These are phyloP conservation scores for Metridium senile DNA, from an alignment of 92 coral and sea anemone genomes.

Conservation along the genomic window DNA sequence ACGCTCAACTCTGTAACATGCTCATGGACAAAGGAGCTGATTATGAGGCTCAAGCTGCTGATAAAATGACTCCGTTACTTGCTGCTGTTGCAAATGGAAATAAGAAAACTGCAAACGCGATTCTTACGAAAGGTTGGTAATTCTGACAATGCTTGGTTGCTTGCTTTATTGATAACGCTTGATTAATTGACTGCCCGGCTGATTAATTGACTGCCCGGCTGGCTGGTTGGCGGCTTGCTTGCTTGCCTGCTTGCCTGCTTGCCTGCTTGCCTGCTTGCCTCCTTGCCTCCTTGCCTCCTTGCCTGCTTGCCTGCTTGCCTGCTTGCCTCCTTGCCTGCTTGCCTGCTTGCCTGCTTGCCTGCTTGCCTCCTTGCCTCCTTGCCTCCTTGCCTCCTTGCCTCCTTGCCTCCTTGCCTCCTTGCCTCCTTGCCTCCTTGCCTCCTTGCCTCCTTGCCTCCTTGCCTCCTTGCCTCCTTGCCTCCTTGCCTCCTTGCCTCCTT, in stretches of 20 bases:
- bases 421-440: not conserved
- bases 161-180: not conserved
- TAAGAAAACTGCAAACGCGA: conserved; percentile 33
- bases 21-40: conserved; percentile 60
- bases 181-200: not conserved
- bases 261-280: not conserved
- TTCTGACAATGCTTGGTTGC: not conserved
- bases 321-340: not conserved
- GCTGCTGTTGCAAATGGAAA: conserved; percentile 59
- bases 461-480: not conserved
- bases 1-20: conserved; percentile 45
- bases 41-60: conserved; percentile 40
- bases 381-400: not conserved
- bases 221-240: not conserved
- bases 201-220: not conserved
- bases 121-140: conserved; percentile 57
- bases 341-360: not conserved
- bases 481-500: not conserved
- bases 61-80: conserved; percentile 71
- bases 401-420: not conserved
- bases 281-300: not conserved
- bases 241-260: not conserved
- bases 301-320: not conserved
- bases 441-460: not conserved
- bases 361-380: not conserved